Conservation (phyloP, 2,113 vertebrate genomes). For the Dolichallabes microphthalmus region DNA sequence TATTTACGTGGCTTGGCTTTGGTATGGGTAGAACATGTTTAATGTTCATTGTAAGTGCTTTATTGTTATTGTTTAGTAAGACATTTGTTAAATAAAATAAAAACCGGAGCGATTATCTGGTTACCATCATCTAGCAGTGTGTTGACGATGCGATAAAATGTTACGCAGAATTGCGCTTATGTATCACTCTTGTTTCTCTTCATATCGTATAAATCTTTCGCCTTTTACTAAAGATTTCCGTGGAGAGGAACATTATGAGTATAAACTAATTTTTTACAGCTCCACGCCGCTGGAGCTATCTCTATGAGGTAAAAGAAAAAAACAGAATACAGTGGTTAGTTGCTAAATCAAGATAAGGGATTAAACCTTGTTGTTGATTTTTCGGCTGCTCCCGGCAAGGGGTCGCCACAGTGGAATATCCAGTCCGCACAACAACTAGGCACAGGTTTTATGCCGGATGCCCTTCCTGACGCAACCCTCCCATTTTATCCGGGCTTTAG, state of each 20-base stretch:
- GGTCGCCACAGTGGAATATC: too few species aligned
- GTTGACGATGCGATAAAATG: not conserved
- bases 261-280: not conserved
- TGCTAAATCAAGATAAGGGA: too few species aligned
- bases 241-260: not conserved
- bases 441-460: too few species aligned
- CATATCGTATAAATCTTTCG: not conserved
- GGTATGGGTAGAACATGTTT: not conserved
- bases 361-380: too few species aligned
- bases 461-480: too few species aligned
- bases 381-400: too few species aligned
- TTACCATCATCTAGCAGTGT: not conserved
- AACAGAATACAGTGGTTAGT: too few species aligned
- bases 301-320: not conserved
- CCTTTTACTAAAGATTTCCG: conserved; percentile 27
- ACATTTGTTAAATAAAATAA: not conserved
- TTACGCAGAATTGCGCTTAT: fast-evolving
- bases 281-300: fast-evolving
- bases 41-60: fast-evolving
- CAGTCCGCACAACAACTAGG: too few species aligned
- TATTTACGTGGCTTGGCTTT: not conserved
- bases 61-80: not conserved
- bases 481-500: too few species aligned
- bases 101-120: not conserved
- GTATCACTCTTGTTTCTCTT: conserved; percentile 1